Percentiles rank a stretch among this genome's conserved stretches.
phyloP scores from a whole-genome alignment of 2,888 invertebrate genomes.

The Cylloceria caligata region DNA sequence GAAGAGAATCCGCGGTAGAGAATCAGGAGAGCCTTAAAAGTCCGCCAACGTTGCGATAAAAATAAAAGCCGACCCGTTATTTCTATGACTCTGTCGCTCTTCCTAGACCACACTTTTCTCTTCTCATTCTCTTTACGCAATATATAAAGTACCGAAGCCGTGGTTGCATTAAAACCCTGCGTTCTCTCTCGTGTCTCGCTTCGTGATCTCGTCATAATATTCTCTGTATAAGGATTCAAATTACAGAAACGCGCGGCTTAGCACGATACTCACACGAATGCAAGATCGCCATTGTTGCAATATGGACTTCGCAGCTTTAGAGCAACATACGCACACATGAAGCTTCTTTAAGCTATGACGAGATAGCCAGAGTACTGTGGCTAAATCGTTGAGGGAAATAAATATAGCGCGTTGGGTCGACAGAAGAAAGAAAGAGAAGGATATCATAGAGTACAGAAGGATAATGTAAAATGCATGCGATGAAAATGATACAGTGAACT shows the following conservation, averaged over 20 bases:
- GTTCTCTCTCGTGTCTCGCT: conserved; percentile 28
- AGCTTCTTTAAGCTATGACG: conserved; percentile 1
- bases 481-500: not conserved
- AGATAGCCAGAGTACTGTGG: conserved; percentile 7
- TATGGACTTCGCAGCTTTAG: not conserved
- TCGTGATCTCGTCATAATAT: conserved; percentile 47
- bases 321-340: not conserved
- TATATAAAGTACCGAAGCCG: not conserved
- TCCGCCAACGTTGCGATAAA: conserved; percentile 27
- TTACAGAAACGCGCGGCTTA: conserved; percentile 52
- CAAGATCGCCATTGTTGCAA: conserved; percentile 25
- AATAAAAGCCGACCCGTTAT: conserved; percentile 27
- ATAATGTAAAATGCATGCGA: not conserved
- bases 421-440: not conserved
- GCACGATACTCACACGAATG: conserved; percentile 28
- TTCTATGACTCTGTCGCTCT: conserved; percentile 14
- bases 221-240: conserved; percentile 41
- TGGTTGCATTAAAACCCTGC: conserved; percentile 38
- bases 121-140: not conserved
- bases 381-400: conserved; percentile 33
- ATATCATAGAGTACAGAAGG: not conserved
- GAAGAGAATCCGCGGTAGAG: conserved; percentile 6
- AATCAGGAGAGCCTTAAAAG: not conserved
- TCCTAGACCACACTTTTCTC: not conserved
- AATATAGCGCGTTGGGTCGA: conserved; percentile 17